Base-by-base conservation (phyloP, 2,888 invertebrate genomes). In the Melanostoma scalare region DNA sequence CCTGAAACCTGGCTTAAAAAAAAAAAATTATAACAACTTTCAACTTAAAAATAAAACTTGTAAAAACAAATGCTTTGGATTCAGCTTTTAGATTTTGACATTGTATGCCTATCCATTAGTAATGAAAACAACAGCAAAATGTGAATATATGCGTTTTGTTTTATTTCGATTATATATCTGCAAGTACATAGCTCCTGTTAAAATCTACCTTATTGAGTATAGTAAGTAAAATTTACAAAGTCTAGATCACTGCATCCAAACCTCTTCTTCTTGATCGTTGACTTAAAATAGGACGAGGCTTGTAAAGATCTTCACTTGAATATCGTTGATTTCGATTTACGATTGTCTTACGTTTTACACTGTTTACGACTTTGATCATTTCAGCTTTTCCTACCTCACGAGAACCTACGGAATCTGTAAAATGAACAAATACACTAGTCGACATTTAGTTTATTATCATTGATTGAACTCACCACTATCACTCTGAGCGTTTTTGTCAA, bases 291-390 rank as follows among this genome's bases (percentile, higher is more conserved):
- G 94, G 93, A 86, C 94, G 92, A 67, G 95, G 95, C 89, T 95
- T 95, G 89, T 95, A 95, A 74, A 95, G 91, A 91, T 95, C 95
- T 87, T 94, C 94, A 86, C 93, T 94, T 73, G 93, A 93, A 88
- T 95, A 95, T 79, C 94, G 92, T 89, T 95, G 94, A 76, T 86
- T 86, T 9, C 80, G 53, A 33, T 77, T 75, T 6, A 75, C 48
- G n/a, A 65, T 85, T 60, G 42, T 48, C 48, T 56, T 86, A 46
- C 65, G 74, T 71, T 85, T 73, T n/a, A 40, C 35, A 53, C 9
- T 6, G 3, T 9, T 68, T 31, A 50, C 48, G 0, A 40, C 61
- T 33, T 76, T 84, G 40, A 48, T 67, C 2, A 30, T 63, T 5
- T 60, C 79, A 52, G 65, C 60, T 56, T 85, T 80, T 4, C 58